Percentiles rank a stretch among this genome's conserved stretches.
Conservation (phyloP, 2,888 invertebrate species). For the Romanomermis culicivorax region DNA sequence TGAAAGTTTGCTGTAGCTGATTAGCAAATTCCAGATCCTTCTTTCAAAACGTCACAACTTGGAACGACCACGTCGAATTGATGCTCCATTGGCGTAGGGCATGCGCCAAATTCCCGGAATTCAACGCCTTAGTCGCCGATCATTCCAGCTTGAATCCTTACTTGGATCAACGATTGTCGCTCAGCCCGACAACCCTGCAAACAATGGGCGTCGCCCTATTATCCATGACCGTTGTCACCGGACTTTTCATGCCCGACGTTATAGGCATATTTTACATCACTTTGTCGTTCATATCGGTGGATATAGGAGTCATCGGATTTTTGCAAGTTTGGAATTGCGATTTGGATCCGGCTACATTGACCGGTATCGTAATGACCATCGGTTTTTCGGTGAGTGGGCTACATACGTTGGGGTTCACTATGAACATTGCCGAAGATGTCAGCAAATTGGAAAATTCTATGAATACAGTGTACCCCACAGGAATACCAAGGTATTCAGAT, state of each 20-base stretch:
- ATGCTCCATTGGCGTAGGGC: background rate
- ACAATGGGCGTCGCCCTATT: constrained; percentile 23
- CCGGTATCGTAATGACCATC: constrained; percentile 86
- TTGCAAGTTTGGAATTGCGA: constrained; percentile 89
- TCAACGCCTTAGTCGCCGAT: background rate
- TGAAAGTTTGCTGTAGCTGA: too few relatives aligned
- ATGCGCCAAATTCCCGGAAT: background rate
- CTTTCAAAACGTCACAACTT: background rate
- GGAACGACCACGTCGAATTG: background rate
- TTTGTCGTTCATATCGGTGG: constrained; percentile 76
- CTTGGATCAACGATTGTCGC: background rate
- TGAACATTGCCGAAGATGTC: too few relatives aligned
- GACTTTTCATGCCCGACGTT: constrained; percentile 74
- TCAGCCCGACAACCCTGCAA: background rate
- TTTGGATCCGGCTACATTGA: constrained; percentile 43
- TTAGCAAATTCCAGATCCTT: too few relatives aligned
- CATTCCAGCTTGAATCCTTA: background rate
- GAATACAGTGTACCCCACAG: too few relatives aligned
- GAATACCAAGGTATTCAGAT: too few relatives aligned
- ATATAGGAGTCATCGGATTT: constrained; percentile 75
- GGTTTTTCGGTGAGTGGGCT: constrained; percentile 85
- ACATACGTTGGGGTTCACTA: too few relatives aligned
- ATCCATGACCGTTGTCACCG: constrained; percentile 79
- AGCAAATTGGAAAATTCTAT: too few relatives aligned
- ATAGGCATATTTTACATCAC: constrained; percentile 82